These are phyloP conservation scores for Anableps anableps DNA, from an alignment of 2,797 vertebrate species.

Conservation along the genomic window DNA sequence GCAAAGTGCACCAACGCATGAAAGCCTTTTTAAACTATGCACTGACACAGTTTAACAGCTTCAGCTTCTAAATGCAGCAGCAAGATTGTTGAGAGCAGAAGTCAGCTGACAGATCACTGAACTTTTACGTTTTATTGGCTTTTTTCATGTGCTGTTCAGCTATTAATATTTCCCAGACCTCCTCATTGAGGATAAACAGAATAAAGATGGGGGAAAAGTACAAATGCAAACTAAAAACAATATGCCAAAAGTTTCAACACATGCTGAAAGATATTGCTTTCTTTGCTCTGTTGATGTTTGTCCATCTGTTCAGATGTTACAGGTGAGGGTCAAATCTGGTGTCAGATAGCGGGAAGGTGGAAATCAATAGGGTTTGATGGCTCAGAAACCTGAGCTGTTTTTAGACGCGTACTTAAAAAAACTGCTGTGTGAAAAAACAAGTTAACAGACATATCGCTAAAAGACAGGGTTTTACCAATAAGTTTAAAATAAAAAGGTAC, in stretches of 20 bases:
- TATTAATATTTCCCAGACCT: slow-evolving; percentile 25
- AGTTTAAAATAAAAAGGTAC: neutral
- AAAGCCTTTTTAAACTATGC: slow-evolving; percentile 27
- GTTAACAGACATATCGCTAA: neutral
- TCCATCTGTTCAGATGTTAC: neutral
- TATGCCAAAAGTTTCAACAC: neutral
- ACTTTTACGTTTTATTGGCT: slow-evolving; percentile 34
- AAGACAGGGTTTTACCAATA: neutral
- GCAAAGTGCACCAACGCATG: slow-evolving; percentile 25
- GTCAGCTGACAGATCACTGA: neutral
- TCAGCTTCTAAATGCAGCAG: slow-evolving; percentile 36
- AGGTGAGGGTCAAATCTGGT: neutral
- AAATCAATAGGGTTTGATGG: neutral
- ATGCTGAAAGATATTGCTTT: neutral
- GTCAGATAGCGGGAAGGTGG: neutral
- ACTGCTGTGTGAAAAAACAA: neutral
- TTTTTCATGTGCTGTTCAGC: slow-evolving; percentile 25
- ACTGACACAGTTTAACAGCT: slow-evolving; percentile 9
- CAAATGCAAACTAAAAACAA: neutral
- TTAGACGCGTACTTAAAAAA: neutral
- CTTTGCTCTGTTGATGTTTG: neutral
- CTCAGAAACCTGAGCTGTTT: neutral
- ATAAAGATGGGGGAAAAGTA: slow-evolving; percentile 3
- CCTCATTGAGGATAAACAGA: slow-evolving; percentile 14
- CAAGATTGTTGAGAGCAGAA: slow-evolving; percentile 1